phyloP scores from a whole-genome alignment of 2,888 invertebrate genomes.

The Gortyna flavago region DNA sequence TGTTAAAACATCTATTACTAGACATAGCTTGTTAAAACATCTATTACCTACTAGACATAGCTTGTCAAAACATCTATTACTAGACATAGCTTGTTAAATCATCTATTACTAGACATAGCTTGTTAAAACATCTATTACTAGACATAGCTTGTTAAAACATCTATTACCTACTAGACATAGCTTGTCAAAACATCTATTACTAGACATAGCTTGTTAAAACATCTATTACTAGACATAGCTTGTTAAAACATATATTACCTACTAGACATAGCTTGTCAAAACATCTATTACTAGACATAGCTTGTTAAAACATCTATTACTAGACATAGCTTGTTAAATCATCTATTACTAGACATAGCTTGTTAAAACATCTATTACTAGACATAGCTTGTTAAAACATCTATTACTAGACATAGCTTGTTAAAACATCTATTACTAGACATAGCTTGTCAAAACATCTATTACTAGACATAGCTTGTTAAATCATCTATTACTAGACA shows the following conservation, averaged over 20 bases:
- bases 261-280: too few species aligned
- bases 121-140: neutral
- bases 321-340: neutral
- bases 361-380: neutral
- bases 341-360: too few species aligned
- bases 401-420: too few species aligned
- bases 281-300: too few species aligned
- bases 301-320: neutral
- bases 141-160: neutral
- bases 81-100: neutral
- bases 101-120: too few species aligned
- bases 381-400: neutral
- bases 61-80: too few species aligned
- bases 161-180: too few species aligned
- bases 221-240: too few species aligned
- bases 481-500: too few species aligned
- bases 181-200: too few species aligned
- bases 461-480: neutral
- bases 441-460: too few species aligned
- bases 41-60: too few species aligned
- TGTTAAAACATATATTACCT: neutral
- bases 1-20: neutral
- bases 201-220: neutral
- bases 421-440: neutral
- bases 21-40: neutral